A percentile compares a stretch with the other conserved stretches of the same genome.
These are phyloP conservation scores for Lithophane socia DNA, from an alignment of 2,888 invertebrate genomes.

Conservation along the genomic window DNA sequence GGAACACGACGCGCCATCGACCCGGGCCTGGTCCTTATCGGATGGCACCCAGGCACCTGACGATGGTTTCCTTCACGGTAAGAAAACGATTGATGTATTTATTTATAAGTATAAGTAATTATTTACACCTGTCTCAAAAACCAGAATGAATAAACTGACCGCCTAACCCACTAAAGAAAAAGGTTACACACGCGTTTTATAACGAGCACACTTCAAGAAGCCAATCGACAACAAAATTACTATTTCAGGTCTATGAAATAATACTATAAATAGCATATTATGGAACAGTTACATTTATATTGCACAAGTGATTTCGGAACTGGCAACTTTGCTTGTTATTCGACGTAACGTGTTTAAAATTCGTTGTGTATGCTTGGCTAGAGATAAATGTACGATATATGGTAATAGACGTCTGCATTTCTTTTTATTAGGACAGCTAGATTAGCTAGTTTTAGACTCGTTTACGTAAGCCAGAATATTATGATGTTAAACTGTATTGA, in stretches of 20 bases:
- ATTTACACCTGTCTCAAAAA: constrained; percentile 9
- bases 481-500: not conserved
- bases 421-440: constrained; percentile 33
- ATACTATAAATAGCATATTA: constrained; percentile 55
- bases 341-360: constrained; percentile 51
- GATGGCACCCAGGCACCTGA: too few relatives aligned
- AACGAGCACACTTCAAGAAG: constrained; percentile 28
- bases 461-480: constrained; percentile 4
- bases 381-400: constrained; percentile 52
- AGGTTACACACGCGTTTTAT: constrained; percentile 22
- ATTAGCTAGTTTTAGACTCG: constrained; percentile 9
- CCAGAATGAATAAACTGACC: constrained; percentile 4
- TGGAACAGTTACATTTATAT: constrained; percentile 53
- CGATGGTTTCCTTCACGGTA: too few relatives aligned
- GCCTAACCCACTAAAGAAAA: constrained; percentile 21
- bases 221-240: constrained; percentile 39
- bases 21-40: too few relatives aligned
- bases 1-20: too few relatives aligned
- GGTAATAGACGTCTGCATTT: constrained; percentile 45
- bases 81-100: too few relatives aligned
- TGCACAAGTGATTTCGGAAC: constrained; percentile 58
- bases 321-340: constrained; percentile 37
- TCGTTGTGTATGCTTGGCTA: constrained; percentile 48
- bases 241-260: constrained; percentile 57
- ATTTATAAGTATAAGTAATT: too few relatives aligned